Evolutionary conservation across 1,140 invertebrate genomes (phyloP).

Genomic region (Plodia interpunctella): DNA sequence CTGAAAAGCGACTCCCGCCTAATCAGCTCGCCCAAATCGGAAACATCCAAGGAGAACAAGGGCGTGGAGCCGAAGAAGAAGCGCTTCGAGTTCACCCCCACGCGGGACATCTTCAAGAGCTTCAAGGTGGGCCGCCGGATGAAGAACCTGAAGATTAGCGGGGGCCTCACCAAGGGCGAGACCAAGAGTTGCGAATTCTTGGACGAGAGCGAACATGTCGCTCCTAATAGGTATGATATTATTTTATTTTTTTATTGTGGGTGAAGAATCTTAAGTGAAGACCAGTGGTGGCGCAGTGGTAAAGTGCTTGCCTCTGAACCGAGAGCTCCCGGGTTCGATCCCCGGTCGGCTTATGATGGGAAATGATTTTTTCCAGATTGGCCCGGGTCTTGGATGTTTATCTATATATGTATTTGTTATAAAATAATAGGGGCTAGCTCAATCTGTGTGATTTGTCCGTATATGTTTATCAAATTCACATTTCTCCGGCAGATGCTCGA

Average conservation of each 20-base stretch:
- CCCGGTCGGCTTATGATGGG: too few species aligned
- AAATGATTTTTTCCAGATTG: too few species aligned
- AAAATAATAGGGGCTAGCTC: too few species aligned
- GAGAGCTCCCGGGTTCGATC: too few species aligned
- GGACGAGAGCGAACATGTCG: slow-evolving; percentile 46
- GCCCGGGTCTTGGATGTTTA: too few species aligned
- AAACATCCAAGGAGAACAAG: slow-evolving; percentile 50
- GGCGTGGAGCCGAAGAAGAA: slow-evolving; percentile 66
- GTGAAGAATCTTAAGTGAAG: too few species aligned
- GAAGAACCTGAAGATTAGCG: slow-evolving; percentile 50
- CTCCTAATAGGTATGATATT: slow-evolving; percentile 12
- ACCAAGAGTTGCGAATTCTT: slow-evolving; percentile 63
- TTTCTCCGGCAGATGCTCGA: slow-evolving; percentile 38
- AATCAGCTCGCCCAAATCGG: slow-evolving; percentile 49
- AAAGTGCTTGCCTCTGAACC: too few species aligned
- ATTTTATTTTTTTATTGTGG: too few species aligned
- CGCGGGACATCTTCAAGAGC: slow-evolving; percentile 63
- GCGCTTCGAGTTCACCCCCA: slow-evolving; percentile 63
- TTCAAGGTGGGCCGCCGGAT: slow-evolving; percentile 63
- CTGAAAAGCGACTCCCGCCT: slow-evolving; percentile 67
- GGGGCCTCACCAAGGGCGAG: slow-evolving; percentile 43
- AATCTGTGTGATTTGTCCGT: too few species aligned
- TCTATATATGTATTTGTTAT: too few species aligned
- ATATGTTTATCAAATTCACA: too few species aligned
- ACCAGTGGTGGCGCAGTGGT: too few species aligned